Base-by-base conservation (phyloP, 2,888 invertebrate genomes). In the Synergus laeviventris region DNA sequence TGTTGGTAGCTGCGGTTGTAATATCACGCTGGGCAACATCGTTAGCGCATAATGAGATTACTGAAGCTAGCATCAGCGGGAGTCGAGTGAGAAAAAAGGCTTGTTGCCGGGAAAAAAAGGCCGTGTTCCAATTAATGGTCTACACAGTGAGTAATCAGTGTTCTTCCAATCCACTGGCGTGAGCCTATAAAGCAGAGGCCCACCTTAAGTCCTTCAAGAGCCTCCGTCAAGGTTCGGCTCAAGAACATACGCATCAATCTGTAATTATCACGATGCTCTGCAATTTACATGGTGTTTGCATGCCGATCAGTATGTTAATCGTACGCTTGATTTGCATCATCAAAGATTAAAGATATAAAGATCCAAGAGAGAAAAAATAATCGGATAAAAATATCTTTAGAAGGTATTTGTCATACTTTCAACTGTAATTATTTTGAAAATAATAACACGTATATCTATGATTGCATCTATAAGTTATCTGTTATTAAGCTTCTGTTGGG, bases 11-110 rank as follows among this genome's bases (percentile, higher is more conserved):
- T 74, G 45, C 54, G 73, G 81, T 78, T 79, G 80, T 78, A 84
- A 85, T 81, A 86, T 83, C 86, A 84, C 74, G 85, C 86, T 84
- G 85, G 18, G 86, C 81, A 78, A 80, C 81, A 84, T 86, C 85
- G 84, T 87, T 85, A 85, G 82, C 81, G 82, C 81, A 84, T 86
- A 87, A 87, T 86, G 83, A 87, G 86, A 85, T 87, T 87, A 86
- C 84, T 70, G 49, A 70, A 49, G 31, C n/a, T 24, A 70, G 49
- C 70, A 70, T 70, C 70, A 49, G 49, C 70, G 36, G 70, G 70
- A 70, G 70, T 49, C 70, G 70, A 70, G 36, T 70, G 70, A 49
- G 49, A 49, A 49, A 66, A 70, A 70, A 70, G 45, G 24, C n/a
- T 39, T 45, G 21, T 66, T 66, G 64, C 36, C 39, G 36, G 36